Conservation (phyloP, 2,113 vertebrate genomes). For the Pituophis catenifer region DNA sequence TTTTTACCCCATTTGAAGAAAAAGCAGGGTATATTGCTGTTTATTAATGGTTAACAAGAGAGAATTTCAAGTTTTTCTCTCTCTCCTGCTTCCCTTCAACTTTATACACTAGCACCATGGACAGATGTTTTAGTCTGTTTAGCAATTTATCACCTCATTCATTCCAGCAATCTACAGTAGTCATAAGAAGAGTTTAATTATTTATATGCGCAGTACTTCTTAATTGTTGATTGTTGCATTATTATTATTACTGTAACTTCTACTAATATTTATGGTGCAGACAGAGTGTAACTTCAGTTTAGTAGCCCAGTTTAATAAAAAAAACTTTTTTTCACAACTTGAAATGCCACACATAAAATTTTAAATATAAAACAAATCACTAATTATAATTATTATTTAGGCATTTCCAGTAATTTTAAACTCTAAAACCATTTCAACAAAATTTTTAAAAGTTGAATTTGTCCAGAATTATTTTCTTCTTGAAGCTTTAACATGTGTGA, state of each 20-base stretch:
- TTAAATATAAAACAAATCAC: conserved; percentile 47
- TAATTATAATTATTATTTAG: conserved; percentile 25
- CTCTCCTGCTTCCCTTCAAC: background rate
- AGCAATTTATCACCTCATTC: conserved; percentile 43
- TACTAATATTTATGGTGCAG: conserved; percentile 30
- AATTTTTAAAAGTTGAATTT: conserved; percentile 38
- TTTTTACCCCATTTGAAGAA: background rate
- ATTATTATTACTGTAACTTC: conserved; percentile 13
- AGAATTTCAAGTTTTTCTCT: background rate
- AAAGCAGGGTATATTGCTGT: background rate
- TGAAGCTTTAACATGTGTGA: conserved; percentile 61
- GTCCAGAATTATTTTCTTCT: conserved; percentile 59
- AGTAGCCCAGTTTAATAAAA: conserved; percentile 17
- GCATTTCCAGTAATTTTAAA: conserved; percentile 20
- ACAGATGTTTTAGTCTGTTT: conserved; percentile 41
- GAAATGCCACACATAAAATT: conserved; percentile 51
- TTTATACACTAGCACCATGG: conserved; percentile 40
- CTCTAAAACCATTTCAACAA: conserved; percentile 39
- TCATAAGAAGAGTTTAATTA: conserved; percentile 57
- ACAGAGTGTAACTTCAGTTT: conserved; percentile 30
- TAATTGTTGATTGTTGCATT: conserved; percentile 14
- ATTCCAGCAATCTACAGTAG: conserved; percentile 37
- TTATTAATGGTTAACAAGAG: background rate
- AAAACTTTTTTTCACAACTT: conserved; percentile 46
- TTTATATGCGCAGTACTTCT: conserved; percentile 35